These are phyloP conservation scores for Cryptocheilus praepositus DNA, from an alignment of 2,888 invertebrate species.

Conservation along the genomic window DNA sequence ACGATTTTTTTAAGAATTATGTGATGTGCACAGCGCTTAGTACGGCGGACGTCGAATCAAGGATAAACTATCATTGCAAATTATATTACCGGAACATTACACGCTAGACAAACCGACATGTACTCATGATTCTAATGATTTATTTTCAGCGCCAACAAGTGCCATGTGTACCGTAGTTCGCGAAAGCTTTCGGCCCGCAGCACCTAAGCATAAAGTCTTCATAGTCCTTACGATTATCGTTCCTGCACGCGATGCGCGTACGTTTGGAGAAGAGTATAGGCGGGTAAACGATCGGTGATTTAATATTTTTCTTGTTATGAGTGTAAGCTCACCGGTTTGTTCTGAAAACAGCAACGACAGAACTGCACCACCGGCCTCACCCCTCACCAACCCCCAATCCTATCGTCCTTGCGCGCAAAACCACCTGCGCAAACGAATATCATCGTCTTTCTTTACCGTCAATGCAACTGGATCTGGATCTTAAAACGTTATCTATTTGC, in stretches of 20 bases:
- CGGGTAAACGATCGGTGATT: constrained; percentile 62
- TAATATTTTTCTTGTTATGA: constrained; percentile 73
- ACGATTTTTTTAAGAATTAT: too few species aligned
- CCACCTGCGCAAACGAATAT: constrained; percentile 47
- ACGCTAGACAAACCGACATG: too few species aligned
- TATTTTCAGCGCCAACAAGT: too few species aligned
- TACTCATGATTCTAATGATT: too few species aligned
- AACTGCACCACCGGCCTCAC: constrained; percentile 35
- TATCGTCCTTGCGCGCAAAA: constrained; percentile 51
- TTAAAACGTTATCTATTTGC: constrained; percentile 47
- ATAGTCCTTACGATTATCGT: background rate
- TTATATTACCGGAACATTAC: too few species aligned
- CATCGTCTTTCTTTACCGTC: constrained; percentile 23
- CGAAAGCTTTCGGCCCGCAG: too few species aligned
- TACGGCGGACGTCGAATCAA: too few species aligned
- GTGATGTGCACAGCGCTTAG: too few species aligned
- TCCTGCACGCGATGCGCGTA: background rate
- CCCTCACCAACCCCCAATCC: too few species aligned
- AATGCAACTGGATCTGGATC: constrained; percentile 20
- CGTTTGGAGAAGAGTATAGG: constrained; percentile 15
- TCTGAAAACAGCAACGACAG: constrained; percentile 65
- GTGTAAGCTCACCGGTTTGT: constrained; percentile 70
- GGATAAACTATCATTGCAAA: too few species aligned
- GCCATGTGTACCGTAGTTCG: too few species aligned
- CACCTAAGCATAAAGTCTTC: background rate